Conservation (phyloP, 2,888 invertebrate genomes). For the Malthinus flaveolus region DNA sequence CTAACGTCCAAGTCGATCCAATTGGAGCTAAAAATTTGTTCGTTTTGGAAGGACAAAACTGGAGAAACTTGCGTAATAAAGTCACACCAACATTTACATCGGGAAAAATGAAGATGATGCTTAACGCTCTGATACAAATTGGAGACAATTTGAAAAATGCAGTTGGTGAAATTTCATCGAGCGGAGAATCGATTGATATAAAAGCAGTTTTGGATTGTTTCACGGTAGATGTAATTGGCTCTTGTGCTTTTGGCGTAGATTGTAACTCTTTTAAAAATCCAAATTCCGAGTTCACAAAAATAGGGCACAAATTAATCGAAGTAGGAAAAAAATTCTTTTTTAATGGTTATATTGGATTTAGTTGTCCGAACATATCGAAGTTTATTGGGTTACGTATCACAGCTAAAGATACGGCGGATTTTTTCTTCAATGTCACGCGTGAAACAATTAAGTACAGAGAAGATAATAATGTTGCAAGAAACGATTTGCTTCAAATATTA, state of each 20-base stretch:
- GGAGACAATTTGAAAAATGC: background rate
- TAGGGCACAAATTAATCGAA: background rate
- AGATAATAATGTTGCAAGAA: constrained; percentile 50
- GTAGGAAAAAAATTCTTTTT: background rate
- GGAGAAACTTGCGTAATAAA: constrained; percentile 60
- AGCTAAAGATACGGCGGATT: background rate
- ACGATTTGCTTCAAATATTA: constrained; percentile 60
- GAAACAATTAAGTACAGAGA: constrained; percentile 53
- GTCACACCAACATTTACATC: background rate
- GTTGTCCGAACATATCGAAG: background rate
- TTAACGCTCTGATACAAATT: constrained; percentile 32
- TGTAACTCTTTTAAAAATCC: constrained; percentile 10
- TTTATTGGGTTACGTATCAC: background rate
- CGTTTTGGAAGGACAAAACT: constrained; percentile 58
- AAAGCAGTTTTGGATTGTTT: constrained; percentile 59
- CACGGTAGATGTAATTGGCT: constrained; percentile 60
- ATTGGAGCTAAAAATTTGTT: constrained; percentile 62
- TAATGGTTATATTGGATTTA: background rate
- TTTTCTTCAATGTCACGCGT: constrained; percentile 41
- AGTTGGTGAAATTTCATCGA: constrained; percentile 34
- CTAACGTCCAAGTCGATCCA: constrained; percentile 60
- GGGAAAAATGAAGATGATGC: constrained; percentile 50
- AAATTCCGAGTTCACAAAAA: constrained; percentile 8
- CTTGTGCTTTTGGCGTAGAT: constrained; percentile 62
- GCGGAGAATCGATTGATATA: constrained; percentile 40